Percentiles rank a stretch among this genome's conserved stretches.
Conservation (phyloP, 2,888 invertebrate genomes). For the Papilio gigon region DNA sequence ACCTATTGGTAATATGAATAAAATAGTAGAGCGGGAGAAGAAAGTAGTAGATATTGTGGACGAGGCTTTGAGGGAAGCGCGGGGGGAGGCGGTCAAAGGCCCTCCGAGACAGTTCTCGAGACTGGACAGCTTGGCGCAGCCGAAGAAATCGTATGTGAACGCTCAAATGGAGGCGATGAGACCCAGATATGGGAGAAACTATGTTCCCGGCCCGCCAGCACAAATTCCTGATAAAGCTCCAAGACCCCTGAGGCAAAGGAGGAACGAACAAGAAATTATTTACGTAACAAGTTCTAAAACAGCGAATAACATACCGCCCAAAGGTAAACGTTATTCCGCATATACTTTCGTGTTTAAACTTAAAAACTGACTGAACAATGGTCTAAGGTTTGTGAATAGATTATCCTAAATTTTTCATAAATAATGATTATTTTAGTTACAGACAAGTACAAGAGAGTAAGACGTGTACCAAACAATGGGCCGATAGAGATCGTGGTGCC, state of each 20-base stretch:
- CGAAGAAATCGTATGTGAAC: conserved; percentile 66
- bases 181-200: conserved; percentile 58
- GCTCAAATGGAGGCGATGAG: conserved; percentile 65
- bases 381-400: neutral
- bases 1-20: conserved; percentile 47
- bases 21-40: conserved; percentile 52
- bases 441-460: conserved; percentile 50
- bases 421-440: conserved; percentile 40
- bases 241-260: conserved; percentile 46
- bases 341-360: neutral
- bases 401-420: neutral
- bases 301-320: conserved; percentile 51
- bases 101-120: conserved; percentile 63
- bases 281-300: conserved; percentile 50
- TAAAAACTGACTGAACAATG: neutral
- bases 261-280: conserved; percentile 47
- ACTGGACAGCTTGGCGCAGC: conserved; percentile 70
- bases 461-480: conserved; percentile 54
- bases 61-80: conserved; percentile 68
- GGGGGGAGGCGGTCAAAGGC: conserved; percentile 76
- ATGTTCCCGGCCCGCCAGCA: conserved; percentile 48
- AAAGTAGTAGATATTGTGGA: conserved; percentile 68
- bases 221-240: conserved; percentile 23
- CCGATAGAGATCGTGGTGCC: conserved; percentile 46
- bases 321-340: conserved; percentile 56